These are phyloP conservation scores for Hoplias malabaricus DNA, from an alignment of 2,113 vertebrate genomes.

Conservation along the genomic window DNA sequence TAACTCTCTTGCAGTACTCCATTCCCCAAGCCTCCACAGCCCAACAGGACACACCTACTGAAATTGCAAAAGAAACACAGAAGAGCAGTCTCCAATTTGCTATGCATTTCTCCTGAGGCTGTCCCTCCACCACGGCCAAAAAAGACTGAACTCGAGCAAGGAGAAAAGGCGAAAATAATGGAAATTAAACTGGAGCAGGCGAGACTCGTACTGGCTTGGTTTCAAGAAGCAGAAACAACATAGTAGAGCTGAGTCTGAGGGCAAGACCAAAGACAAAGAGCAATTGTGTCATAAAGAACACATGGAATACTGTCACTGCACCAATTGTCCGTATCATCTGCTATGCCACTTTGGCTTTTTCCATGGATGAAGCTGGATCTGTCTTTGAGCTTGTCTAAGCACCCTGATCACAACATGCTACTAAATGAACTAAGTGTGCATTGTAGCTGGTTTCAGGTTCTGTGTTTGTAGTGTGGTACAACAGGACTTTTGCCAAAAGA, in stretches of 20 bases:
- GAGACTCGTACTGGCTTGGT: conserved; percentile 24
- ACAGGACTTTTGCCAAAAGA: neutral
- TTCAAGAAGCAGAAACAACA: conserved; percentile 33
- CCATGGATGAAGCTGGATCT: neutral
- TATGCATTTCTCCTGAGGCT: conserved; percentile 24
- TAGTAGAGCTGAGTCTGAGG: neutral
- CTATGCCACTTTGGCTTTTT: neutral
- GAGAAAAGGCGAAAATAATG: conserved; percentile 31
- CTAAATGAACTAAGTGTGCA: neutral
- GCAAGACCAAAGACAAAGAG: conserved; percentile 26
- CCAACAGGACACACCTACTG: conserved; percentile 20
- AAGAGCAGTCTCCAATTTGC: conserved; percentile 24
- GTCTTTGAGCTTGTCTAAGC: neutral
- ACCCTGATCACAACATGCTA: neutral
- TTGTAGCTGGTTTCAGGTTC: neutral
- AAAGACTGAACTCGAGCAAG: conserved; percentile 7
- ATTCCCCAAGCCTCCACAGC: conserved; percentile 7
- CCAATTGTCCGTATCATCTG: conserved; percentile 40
- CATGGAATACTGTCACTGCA: conserved; percentile 28
- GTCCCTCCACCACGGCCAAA: conserved; percentile 14
- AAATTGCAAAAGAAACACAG: conserved; percentile 36
- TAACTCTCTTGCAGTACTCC: neutral
- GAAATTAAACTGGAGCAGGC: conserved; percentile 26
- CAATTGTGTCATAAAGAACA: conserved; percentile 29
- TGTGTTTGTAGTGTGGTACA: neutral